Percentiles rank a stretch among this genome's conserved stretches.
Conservation (phyloP, 2,888 invertebrate species). For the Cabera pusaria region DNA sequence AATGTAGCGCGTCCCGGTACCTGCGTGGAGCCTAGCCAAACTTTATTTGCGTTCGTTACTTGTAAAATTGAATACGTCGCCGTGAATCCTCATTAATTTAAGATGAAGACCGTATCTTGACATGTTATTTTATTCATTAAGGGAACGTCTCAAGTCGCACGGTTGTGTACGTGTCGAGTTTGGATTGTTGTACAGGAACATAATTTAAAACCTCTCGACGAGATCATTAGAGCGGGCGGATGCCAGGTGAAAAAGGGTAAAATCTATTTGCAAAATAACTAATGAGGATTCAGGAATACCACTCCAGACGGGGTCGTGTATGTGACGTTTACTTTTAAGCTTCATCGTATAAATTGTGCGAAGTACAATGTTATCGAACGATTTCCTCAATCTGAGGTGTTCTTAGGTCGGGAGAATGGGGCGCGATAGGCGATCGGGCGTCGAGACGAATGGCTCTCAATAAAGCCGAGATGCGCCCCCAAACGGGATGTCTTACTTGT, state of each 20-base stretch:
- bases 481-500: conserved; percentile 69
- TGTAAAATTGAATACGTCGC: conserved; percentile 77
- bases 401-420: conserved; percentile 19
- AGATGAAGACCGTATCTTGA: conserved; percentile 77
- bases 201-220: conserved; percentile 75
- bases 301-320: conserved; percentile 13
- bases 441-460: conserved; percentile 66
- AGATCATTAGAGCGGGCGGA: conserved; percentile 63
- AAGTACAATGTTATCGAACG: conserved; percentile 18
- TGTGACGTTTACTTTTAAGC: conserved; percentile 23
- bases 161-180: conserved; percentile 67
- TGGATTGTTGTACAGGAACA: conserved; percentile 73
- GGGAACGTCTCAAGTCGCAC: conserved; percentile 60
- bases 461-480: conserved; percentile 61
- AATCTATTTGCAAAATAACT: conserved; percentile 32
- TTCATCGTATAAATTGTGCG: conserved; percentile 15
- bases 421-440: conserved; percentile 43
- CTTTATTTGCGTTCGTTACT: conserved; percentile 74
- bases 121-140: conserved; percentile 82
- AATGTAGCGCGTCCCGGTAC: conserved; percentile 49
- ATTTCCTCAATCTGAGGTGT: conserved; percentile 19
- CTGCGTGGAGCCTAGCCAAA: conserved; percentile 43
- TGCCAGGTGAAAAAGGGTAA: conserved; percentile 40
- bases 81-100: conserved; percentile 78
- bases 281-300: conserved; percentile 16